Percentiles rank a stretch among this genome's conserved stretches.
Conservation (phyloP, 2,888 invertebrate genomes). For the Cephus pulcher region DNA sequence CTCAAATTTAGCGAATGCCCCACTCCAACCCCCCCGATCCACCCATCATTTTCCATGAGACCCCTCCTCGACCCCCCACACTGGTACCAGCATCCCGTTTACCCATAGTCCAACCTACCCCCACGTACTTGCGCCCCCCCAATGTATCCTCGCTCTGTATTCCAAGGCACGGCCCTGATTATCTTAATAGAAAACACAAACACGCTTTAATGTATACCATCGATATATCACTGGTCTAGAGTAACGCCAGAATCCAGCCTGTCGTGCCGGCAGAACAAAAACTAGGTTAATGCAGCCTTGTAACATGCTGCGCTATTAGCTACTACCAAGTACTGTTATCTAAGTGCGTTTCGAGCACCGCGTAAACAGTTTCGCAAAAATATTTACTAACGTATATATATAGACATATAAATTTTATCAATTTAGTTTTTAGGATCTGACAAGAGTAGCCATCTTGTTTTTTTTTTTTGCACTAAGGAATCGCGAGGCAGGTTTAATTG, state of each 20-base stretch:
- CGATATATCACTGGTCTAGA: conserved; percentile 38
- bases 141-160: conserved; percentile 48
- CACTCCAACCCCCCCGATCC: conserved; percentile 20
- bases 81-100: background rate
- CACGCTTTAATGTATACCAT: conserved; percentile 48
- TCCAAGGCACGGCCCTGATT: conserved; percentile 59
- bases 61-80: background rate
- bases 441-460: too few relatives aligned
- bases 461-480: too few relatives aligned
- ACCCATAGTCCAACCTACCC: conserved; percentile 1
- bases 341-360: background rate
- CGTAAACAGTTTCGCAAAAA: background rate
- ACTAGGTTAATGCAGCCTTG: background rate
- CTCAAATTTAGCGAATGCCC: conserved; percentile 23
- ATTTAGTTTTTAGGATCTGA: too few relatives aligned
- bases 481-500: too few relatives aligned
- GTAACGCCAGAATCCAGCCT: background rate
- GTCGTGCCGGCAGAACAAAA: background rate
- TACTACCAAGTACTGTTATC: background rate
- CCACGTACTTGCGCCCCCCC: conserved; percentile 18
- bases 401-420: too few relatives aligned
- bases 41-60: conserved; percentile 12
- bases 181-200: conserved; percentile 59
- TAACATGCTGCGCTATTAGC: background rate
- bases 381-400: background rate